Evolutionary conservation across 2,888 invertebrate species (phyloP), one percentile per base, ranked within the genome.

Genomic region (Tiliacea aurago): DNA sequence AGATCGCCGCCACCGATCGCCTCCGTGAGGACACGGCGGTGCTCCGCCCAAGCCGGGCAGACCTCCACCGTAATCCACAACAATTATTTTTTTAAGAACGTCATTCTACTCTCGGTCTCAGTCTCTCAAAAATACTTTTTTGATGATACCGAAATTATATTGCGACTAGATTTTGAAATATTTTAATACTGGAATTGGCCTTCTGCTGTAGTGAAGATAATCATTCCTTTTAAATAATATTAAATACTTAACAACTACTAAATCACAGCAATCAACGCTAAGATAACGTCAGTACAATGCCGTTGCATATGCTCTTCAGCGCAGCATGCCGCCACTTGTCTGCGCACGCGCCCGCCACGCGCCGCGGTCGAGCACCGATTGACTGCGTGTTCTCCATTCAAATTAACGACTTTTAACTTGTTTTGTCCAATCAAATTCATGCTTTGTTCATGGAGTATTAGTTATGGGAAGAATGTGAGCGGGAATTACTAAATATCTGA

Each of bases 291-390:
- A 3, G 58, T 63, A 87, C 74, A 84, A 81, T 84, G 83, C 76
- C 70, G 73, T 73, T 85, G 93, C 95, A 95, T 95, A 95, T 95
- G 95, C 93, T 93, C 95, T 95, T 89, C 90, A 95, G 83, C 94
- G 72, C 95, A 92, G 95, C 94, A 90, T 85, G 94, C 84, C 87
- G 92, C 91, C 95, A 84, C 95, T 95, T 81, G 82, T 80, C 66
- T 20, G 86, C 86, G 91, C 95, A 91, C 94, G 93, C 92, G 95
- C 1, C 90, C 76, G 92, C 77, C 94, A 93, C 94, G 94, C 90
- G 93, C 85, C 89, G 79, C 81, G 83, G 82, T 84, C 83, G 76
- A 84, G 82, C 83, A 71, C 81, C 85, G 85, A 88, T 88, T 91
- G 88, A 90, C 88, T 89, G 61, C 73, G 73, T 83, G 75, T 81